Evolutionary conservation across 2,888 invertebrate genomes (phyloP), one percentile per base, ranked within the genome.

Genomic region (Campopleginae sp.): DNA sequence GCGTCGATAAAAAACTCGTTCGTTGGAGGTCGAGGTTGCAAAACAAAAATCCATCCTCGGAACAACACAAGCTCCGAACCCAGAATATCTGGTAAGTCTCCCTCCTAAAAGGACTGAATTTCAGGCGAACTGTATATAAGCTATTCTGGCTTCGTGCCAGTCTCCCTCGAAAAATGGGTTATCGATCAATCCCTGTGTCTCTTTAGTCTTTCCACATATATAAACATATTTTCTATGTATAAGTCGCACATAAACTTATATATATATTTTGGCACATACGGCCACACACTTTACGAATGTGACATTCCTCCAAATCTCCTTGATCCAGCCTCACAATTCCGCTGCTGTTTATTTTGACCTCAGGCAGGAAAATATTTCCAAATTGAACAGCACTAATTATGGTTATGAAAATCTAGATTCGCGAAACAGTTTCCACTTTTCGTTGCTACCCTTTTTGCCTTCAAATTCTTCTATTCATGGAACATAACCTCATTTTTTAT

Each of bases 131-230:
- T 68, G 44, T 44, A 76, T 63, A 82, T 23, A 89, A 88, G 2
- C 7, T 42, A 54, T 48, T 90, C 88, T 92, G 92, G 92, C 92
- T 61, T 48, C 23, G 65, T 82, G 92, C 92, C 92, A 91, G 80
- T 80, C 87, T 81, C 77, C 86, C 31, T 58, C 80, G 88, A 89
- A 90, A 92, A 91, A 92, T 92, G 89, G 91, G 91, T 91, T 91
- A 92, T 91, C 91, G 91, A 92, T 91, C 90, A 89, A 89, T 86
- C 88, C 82, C 87, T 71, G 72, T 71, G 70, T 84, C 58, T 51
- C 74, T 68, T 61, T 72, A 31, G 31, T 80, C 19, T 80, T 65
- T 66, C 46, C 23, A 10, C 44, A 33, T 75, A 65, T 54, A 71
- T 61, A 82, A 63, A 44, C 46, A 44, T 46, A 31, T 33, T n/a